phyloP scores from a whole-genome alignment of 2,888 invertebrate genomes.

The Diarsia dahlii region DNA sequence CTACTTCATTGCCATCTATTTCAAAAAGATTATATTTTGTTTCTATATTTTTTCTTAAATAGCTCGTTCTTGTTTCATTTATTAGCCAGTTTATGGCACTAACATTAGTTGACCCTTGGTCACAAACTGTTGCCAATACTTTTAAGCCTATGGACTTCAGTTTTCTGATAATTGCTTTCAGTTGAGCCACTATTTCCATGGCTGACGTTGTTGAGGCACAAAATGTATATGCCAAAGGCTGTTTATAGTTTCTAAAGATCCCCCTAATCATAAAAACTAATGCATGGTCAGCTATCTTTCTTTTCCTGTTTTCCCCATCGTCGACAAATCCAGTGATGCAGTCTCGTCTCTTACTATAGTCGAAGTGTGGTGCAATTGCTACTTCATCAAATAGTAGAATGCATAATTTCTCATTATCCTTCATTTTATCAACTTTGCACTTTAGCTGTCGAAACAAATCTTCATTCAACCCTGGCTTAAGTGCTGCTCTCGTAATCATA shows the following conservation, averaged over 20 bases:
- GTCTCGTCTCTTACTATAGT: slow-evolving; percentile 63
- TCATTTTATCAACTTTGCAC: slow-evolving; percentile 54
- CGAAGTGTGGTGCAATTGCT: slow-evolving; percentile 58
- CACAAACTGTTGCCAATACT: slow-evolving; percentile 15
- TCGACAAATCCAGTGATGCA: slow-evolving; percentile 62
- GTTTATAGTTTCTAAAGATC: slow-evolving; percentile 25
- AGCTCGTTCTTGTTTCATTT: too few relatives aligned
- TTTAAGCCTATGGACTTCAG: slow-evolving; percentile 11
- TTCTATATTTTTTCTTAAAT: too few relatives aligned
- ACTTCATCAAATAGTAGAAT: slow-evolving; percentile 67
- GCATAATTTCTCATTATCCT: slow-evolving; percentile 53
- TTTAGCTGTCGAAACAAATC: slow-evolving; percentile 61
- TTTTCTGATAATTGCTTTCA: slow-evolving; percentile 14
- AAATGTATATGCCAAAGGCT: slow-evolving; percentile 22
- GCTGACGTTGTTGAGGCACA: slow-evolving; percentile 16
- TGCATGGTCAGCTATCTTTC: slow-evolving; percentile 63
- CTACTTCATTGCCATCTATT: slow-evolving; percentile 1
- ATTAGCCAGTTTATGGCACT: slow-evolving; percentile 10
- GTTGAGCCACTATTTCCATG: neutral
- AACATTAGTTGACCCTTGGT: slow-evolving; percentile 6
- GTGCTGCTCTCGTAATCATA: slow-evolving; percentile 39
- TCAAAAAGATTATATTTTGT: too few relatives aligned
- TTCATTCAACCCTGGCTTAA: slow-evolving; percentile 59
- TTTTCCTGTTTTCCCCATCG: slow-evolving; percentile 41
- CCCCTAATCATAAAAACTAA: neutral